Conservation (phyloP, 2,888 invertebrate species). For the Drosophila kuntzei region DNA sequence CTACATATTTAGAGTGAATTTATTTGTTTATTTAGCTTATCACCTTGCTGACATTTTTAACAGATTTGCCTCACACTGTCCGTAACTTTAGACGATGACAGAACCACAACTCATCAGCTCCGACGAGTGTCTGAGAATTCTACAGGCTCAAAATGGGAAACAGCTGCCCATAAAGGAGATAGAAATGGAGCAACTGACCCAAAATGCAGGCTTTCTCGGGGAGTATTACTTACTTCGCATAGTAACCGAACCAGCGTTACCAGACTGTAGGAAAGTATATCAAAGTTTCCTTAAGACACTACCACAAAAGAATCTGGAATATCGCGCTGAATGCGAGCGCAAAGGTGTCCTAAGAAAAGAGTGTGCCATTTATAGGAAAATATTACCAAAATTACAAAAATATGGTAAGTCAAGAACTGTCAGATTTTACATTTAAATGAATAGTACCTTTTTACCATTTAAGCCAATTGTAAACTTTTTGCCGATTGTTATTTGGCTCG, state of each 20-base stretch:
- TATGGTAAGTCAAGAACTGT: constrained; percentile 3
- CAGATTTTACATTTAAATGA: neutral
- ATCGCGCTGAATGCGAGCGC: constrained; percentile 9
- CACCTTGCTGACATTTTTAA: neutral
- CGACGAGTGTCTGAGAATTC: constrained; percentile 12
- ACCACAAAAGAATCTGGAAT: constrained; percentile 14
- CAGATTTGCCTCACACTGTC: neutral
- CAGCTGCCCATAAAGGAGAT: neutral
- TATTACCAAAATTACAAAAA: constrained; percentile 6
- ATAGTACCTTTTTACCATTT: neutral
- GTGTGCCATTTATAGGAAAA: neutral
- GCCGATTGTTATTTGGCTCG: constrained; percentile 10
- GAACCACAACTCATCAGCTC: constrained; percentile 1
- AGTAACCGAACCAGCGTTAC: neutral
- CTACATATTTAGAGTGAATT: neutral
- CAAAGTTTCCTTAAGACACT: constrained; percentile 13
- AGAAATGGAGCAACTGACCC: neutral
- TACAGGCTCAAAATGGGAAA: neutral
- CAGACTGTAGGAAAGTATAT: neutral
- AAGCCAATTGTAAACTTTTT: constrained; percentile 3
- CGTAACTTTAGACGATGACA: neutral
- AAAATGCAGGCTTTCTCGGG: constrained; percentile 1
- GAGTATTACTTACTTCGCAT: constrained; percentile 11
- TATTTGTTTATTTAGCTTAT: constrained; percentile 1
- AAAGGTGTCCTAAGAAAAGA: constrained; percentile 12